These are phyloP conservation scores for Kryptolebias marmoratus DNA, from an alignment of 2,113 vertebrate genomes.

Conservation along the genomic window DNA sequence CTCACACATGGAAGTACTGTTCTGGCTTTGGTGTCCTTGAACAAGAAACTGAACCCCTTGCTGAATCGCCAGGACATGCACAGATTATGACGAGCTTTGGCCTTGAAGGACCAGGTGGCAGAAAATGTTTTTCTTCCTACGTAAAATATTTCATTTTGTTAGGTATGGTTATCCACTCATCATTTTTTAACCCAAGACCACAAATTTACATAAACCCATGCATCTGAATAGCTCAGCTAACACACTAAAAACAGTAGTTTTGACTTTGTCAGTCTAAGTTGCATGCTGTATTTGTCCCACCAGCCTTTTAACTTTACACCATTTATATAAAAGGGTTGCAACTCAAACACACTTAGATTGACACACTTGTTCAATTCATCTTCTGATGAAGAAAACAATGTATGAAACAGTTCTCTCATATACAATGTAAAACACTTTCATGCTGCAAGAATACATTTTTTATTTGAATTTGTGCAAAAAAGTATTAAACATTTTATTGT, in stretches of 20 bases:
- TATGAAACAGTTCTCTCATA: too few relatives aligned
- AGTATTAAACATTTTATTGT: too few relatives aligned
- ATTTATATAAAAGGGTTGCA: too few relatives aligned
- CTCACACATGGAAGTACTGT: background rate
- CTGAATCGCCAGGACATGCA: background rate
- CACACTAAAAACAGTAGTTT: background rate
- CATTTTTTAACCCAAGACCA: conserved; percentile 2
- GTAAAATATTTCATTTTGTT: background rate
- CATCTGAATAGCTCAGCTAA: background rate
- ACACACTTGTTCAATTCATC: too few relatives aligned
- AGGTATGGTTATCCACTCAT: background rate
- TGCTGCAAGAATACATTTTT: too few relatives aligned
- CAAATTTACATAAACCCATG: background rate
- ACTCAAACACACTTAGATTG: too few relatives aligned
- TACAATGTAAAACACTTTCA: too few relatives aligned
- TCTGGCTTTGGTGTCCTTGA: conserved; percentile 13
- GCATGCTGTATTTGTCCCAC: too few relatives aligned
- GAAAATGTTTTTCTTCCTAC: background rate
- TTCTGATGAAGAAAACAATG: too few relatives aligned
- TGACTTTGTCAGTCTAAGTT: background rate
- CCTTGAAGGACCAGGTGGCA: background rate
- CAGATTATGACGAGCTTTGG: background rate
- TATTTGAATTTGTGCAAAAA: too few relatives aligned
- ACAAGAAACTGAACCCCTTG: background rate
- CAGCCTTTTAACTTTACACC: too few relatives aligned